phyloP scores from a whole-genome alignment of 2,113 vertebrate species.

The Cryptotis parvus region DNA sequence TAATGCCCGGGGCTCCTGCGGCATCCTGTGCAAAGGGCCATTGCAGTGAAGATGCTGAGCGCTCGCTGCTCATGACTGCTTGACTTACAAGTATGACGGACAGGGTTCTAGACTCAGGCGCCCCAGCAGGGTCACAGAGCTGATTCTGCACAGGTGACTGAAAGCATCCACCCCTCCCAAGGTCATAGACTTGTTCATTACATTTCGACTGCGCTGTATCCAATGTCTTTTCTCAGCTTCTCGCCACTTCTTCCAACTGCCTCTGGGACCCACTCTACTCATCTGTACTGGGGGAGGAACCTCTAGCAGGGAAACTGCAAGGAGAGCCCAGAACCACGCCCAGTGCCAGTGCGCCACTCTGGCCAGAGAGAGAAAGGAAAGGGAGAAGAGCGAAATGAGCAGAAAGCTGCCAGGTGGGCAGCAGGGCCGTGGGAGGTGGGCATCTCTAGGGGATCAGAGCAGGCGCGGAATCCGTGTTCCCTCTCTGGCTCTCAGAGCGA shows the following conservation, averaged over 20 bases:
- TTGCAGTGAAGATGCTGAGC: neutral
- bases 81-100: neutral
- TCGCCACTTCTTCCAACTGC: neutral
- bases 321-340: neutral
- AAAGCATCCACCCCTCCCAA: too few species aligned
- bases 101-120: neutral
- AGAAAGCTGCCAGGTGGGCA: neutral
- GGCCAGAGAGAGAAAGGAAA: neutral
- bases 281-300: neutral
- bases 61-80: neutral
- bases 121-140: neutral
- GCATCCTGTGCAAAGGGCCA: neutral
- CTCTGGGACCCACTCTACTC: neutral
- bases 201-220: too few species aligned
- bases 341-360: neutral
- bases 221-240: neutral
- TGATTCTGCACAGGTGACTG: too few species aligned
- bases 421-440: too few species aligned
- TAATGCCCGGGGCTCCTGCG: neutral
- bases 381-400: neutral
- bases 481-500: too few species aligned
- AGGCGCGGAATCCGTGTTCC: neutral
- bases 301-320: conserved; percentile 42
- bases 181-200: neutral
- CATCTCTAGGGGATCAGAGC: neutral